Evolutionary conservation across 2,888 invertebrate species (phyloP), one percentile per base, ranked within the genome.

Genomic region (Luperina nickerlii): DNA sequence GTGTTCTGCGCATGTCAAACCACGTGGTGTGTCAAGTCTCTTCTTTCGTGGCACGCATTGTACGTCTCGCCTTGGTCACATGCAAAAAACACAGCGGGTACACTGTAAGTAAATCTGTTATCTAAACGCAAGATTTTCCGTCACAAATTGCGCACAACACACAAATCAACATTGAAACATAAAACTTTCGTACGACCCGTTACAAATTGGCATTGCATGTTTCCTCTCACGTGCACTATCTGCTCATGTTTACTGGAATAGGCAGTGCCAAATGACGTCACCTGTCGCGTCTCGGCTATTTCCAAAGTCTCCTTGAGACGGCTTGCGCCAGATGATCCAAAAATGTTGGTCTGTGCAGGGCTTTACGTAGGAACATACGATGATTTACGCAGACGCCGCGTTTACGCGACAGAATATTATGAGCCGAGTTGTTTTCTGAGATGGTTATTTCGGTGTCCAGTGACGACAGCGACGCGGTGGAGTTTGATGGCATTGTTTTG

Each of bases 181-280:
- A 76, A 76, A 84, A 82, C 66, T 79, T 68, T 70, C 42, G 45
- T 71, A 48, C 83, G 67, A 73, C 11, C 72, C 60, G 68, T 78
- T 66, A 79, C 80, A 83, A 82, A 87, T 88, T 87, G 88, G 85
- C 89, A 81, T 81, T 70, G 77, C 74, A 82, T 77, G 79, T 81
- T 78, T 80, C 73, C 78, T 67, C 80, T 82, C 84, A 87, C 82
- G 84, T 83, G 82, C 81, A 69, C 66, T 74, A 81, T 83, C 80
- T 80, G 70, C 78, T 80, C 79, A 78, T 88, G 88, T 90, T 87
- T 87, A 81, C 87, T 90, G 89, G 90, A 91, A 81, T 79, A 66
- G 79, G 79, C 83, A 81, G 78, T 91, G 91, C 92, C 92, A 92
- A 90, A 75, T 92, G 89, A 90, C 92, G 92, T 92, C 92, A 91